Evolutionary conservation across 64 coral and sea anemone genomes (phyloP).

Genomic region (Catalaphyllia jardinei): DNA sequence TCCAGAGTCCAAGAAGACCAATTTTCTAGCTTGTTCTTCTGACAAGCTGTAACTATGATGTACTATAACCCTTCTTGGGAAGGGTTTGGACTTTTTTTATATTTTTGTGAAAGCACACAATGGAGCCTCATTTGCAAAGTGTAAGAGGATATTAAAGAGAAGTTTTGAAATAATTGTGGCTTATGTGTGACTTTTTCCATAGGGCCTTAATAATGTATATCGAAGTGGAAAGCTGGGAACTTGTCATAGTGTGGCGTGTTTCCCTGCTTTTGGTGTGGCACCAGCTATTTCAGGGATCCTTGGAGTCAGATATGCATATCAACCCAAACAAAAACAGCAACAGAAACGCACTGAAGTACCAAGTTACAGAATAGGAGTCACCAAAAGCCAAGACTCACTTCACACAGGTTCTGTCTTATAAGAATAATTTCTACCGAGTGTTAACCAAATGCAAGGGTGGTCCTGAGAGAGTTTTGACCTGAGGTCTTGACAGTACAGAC

Average conservation of each 20-base stretch:
- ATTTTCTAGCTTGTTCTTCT: no score
- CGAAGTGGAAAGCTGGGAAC: background rate
- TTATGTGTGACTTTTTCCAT: background rate
- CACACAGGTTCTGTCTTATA: slow-evolving; percentile 77
- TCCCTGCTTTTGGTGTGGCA: slow-evolving; percentile 20
- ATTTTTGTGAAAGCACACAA: no score
- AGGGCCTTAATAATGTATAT: background rate
- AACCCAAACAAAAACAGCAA: slow-evolving; percentile 63
- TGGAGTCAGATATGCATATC: slow-evolving; percentile 70
- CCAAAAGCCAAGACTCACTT: slow-evolving; percentile 85
- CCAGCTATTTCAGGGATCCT: background rate
- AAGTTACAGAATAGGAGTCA: slow-evolving; percentile 93
- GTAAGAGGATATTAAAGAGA: no score
- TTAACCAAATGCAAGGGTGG: no score
- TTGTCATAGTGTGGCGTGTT: slow-evolving; percentile 19
- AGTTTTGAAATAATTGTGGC: background rate
- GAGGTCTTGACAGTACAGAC: no score
- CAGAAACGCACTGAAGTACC: slow-evolving; percentile 61
- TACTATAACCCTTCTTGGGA: no score
- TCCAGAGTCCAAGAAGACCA: no score
- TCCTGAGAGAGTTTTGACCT: no score
- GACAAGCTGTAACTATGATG: no score
- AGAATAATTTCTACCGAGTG: no score
- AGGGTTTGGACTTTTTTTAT: no score
- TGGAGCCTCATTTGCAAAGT: no score